phyloP scores from a whole-genome alignment of 2,888 invertebrate genomes.

The Leptopilina myrica region DNA sequence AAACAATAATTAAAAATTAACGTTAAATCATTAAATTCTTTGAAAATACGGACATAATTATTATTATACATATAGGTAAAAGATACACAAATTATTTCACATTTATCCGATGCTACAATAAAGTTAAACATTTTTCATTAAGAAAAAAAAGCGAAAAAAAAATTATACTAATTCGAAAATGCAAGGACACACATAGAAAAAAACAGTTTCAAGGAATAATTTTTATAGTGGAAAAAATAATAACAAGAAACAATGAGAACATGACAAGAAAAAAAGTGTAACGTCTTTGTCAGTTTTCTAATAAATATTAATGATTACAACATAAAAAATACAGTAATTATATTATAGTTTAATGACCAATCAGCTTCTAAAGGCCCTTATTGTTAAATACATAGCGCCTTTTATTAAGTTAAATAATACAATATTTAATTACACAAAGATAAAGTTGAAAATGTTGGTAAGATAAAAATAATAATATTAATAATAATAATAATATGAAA shows the following conservation, averaged over 20 bases:
- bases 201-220: not conserved
- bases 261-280: not conserved
- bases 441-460: no score
- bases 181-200: not conserved
- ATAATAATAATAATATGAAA: no score
- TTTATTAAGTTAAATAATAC: no score
- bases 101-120: not conserved
- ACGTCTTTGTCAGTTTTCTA: not conserved
- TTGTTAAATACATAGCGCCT: no score
- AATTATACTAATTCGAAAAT: not conserved
- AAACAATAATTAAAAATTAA: no score
- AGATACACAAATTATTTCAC: not conserved
- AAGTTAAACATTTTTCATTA: not conserved
- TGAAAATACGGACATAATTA: no score
- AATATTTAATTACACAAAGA: no score
- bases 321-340: not conserved
- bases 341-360: constrained; percentile 1
- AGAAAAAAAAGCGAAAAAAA: not conserved
- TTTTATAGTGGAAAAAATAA: not conserved
- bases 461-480: no score
- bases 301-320: not conserved
- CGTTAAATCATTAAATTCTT: no score
- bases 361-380: not conserved
- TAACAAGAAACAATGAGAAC: not conserved
- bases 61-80: no score